phyloP scores from a whole-genome alignment of 1,140 invertebrate genomes.

The Galleria mellonella region DNA sequence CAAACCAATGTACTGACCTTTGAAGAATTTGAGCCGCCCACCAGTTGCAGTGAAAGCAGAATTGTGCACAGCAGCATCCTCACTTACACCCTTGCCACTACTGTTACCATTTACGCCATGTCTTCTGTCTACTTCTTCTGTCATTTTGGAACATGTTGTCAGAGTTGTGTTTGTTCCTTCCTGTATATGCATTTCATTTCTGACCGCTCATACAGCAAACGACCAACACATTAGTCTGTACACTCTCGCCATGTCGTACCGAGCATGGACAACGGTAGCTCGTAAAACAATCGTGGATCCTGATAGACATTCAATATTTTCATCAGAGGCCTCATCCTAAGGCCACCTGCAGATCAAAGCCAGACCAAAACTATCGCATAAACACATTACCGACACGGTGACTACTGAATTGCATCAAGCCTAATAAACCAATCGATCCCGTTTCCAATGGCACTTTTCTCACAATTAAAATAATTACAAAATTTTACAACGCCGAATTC shows the following conservation, averaged over 20 bases:
- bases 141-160: conserved; percentile 81
- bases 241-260: conserved; percentile 57
- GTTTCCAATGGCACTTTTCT: conserved; percentile 36
- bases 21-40: conserved; percentile 78
- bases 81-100: conserved; percentile 66
- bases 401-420: conserved; percentile 47
- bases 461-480: conserved; percentile 49
- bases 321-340: conserved; percentile 66
- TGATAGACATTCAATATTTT: conserved; percentile 52
- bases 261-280: conserved; percentile 32
- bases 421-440: conserved; percentile 18
- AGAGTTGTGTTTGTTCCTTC: conserved; percentile 73
- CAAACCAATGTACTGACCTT: conserved; percentile 60
- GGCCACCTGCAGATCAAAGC: conserved; percentile 58
- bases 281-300: conserved; percentile 42
- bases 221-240: conserved; percentile 54
- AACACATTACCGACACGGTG: conserved; percentile 68
- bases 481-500: conserved; percentile 60
- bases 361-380: conserved; percentile 55
- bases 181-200: conserved; percentile 75
- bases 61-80: conserved; percentile 51
- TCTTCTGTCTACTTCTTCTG: conserved; percentile 78
- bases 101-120: conserved; percentile 78
- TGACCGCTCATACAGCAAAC: conserved; percentile 59
- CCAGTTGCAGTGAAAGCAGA: conserved; percentile 56